phyloP scores from a whole-genome alignment of 2,113 vertebrate genomes.

The Cynocephalus volans region DNA sequence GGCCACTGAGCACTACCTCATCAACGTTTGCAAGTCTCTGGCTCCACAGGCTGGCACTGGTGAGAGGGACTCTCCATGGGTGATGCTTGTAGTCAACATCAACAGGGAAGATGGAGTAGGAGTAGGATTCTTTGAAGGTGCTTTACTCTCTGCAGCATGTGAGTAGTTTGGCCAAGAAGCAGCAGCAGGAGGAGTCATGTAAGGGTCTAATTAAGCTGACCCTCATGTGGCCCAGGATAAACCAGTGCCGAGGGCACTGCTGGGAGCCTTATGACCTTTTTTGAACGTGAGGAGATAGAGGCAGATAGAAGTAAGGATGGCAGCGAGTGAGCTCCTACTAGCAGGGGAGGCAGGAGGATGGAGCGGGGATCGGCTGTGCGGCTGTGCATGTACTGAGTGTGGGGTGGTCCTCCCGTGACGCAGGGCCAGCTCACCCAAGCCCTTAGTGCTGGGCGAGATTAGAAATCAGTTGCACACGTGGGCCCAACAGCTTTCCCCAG shows the following conservation, averaged over 20 bases:
- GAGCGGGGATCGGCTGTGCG: accelerated
- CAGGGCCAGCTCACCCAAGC: not conserved
- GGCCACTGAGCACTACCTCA: slow-evolving; percentile 90
- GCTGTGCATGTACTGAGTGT: too few relatives aligned
- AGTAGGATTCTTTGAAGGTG: accelerated
- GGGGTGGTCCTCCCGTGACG: accelerated
- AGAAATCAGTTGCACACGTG: accelerated
- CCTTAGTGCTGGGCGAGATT: not conserved
- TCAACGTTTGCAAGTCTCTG: slow-evolving; percentile 97
- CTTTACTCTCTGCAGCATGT: accelerated
- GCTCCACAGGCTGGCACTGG: slow-evolving; percentile 91
- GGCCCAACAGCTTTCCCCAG: accelerated
- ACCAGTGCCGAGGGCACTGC: not conserved
- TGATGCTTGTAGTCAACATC: not conserved
- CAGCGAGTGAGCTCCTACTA: not conserved
- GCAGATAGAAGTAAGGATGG: accelerated
- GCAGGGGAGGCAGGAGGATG: not conserved
- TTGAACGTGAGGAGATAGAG: not conserved
- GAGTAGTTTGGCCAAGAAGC: not conserved
- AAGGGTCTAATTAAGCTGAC: too few relatives aligned
- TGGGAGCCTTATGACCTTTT: not conserved
- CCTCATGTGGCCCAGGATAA: not conserved
- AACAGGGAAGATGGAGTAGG: accelerated
- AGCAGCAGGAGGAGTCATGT: accelerated
- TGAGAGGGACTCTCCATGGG: slow-evolving; percentile 65